Evolutionary conservation across 2,113 vertebrate species (phyloP).

Genomic region (Gobius niger): DNA sequence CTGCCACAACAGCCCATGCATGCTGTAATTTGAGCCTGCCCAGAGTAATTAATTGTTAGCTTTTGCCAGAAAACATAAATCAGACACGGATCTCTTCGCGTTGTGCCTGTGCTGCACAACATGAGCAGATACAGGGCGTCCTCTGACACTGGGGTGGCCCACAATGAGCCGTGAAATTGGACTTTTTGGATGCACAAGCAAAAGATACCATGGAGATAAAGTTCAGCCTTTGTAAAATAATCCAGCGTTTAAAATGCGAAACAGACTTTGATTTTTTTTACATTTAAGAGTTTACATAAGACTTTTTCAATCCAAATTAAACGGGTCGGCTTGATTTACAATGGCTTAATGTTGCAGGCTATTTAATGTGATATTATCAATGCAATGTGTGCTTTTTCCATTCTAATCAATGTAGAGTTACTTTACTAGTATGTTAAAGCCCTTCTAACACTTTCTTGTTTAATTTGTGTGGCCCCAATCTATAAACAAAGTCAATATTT

Average conservation of each 20-base stretch:
- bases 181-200: conserved; percentile 20
- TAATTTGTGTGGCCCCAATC: conserved; percentile 10
- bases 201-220: conserved; percentile 30
- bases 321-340: conserved; percentile 31
- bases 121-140: conserved; percentile 16
- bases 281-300: conserved; percentile 11
- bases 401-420: no score
- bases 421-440: no score
- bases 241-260: not conserved
- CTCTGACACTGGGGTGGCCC: conserved; percentile 28
- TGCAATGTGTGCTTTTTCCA: no score
- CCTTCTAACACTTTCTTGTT: no score
- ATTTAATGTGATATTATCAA: no score
- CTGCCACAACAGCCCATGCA: conserved; percentile 61
- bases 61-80: conserved; percentile 67
- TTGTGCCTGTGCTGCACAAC: conserved; percentile 30
- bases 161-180: conserved; percentile 49
- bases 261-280: conserved; percentile 4
- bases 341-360: not conserved
- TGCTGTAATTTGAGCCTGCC: conserved; percentile 58
- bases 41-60: conserved; percentile 63
- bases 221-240: conserved; percentile 21
- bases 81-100: conserved; percentile 44
- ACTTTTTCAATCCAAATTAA: conserved; percentile 20
- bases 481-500: conserved; percentile 48